Percentiles rank a stretch among this genome's conserved stretches.
Conservation (phyloP, 1,140 invertebrate genomes). For the Bombus waltoni region DNA sequence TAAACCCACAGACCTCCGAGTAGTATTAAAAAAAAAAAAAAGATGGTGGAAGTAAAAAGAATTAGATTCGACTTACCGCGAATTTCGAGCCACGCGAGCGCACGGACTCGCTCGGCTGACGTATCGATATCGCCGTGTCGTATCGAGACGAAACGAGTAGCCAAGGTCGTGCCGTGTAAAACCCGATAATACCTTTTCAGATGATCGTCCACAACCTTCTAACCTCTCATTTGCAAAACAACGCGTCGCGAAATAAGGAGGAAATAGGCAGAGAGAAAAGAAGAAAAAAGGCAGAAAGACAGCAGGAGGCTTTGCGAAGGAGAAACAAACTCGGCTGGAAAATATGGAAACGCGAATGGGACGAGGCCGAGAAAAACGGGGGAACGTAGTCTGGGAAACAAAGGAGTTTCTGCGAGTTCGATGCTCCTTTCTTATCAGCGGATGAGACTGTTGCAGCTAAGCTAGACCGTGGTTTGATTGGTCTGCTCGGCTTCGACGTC, state of each 20-base stretch:
- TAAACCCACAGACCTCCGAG: too few species aligned
- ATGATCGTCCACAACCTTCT: not conserved
- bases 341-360: slow-evolving; percentile 13
- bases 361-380: not conserved
- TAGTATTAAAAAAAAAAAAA: not conserved
- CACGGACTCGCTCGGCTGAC: not conserved
- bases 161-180: slow-evolving; percentile 51
- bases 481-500: slow-evolving; percentile 62
- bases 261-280: not conserved
- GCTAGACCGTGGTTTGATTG: slow-evolving; percentile 50
- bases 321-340: slow-evolving; percentile 39
- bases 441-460: slow-evolving; percentile 54
- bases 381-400: slow-evolving; percentile 36
- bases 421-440: slow-evolving; percentile 74
- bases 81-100: slow-evolving; percentile 16
- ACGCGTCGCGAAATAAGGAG: not conserved
- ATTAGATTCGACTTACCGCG: not conserved
- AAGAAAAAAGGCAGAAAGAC: not conserved
- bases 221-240: not conserved
- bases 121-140: slow-evolving; percentile 25
- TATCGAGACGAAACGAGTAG: slow-evolving; percentile 1
- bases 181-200: slow-evolving; percentile 52
- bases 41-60: too few species aligned
- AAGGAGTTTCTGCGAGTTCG: slow-evolving; percentile 70
- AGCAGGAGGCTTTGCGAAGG: not conserved